Percentiles rank a stretch among this genome's conserved stretches.
Evolutionary conservation across 2,888 invertebrate genomes (phyloP).

Genomic region (Macrophya alboannulata): DNA sequence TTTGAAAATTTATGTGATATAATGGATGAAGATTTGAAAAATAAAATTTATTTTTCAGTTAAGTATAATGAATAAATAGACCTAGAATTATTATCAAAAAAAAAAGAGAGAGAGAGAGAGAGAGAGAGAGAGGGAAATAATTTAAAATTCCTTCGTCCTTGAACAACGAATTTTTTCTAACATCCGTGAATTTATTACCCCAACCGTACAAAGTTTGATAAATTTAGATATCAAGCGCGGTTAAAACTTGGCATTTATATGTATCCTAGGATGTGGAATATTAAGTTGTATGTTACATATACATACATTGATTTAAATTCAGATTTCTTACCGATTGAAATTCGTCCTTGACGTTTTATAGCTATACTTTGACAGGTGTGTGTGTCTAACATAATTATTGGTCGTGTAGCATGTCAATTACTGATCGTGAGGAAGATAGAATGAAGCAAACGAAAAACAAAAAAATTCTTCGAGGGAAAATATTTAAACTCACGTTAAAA

Average conservation of each 20-base stretch:
- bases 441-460: neutral
- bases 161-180: neutral
- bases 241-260: constrained; percentile 9
- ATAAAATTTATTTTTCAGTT: neutral
- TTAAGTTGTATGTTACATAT: neutral
- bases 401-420: neutral
- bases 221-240: constrained; percentile 1
- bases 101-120: no score
- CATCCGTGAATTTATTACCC: neutral
- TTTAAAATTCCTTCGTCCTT: neutral
- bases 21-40: neutral
- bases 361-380: neutral
- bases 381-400: neutral
- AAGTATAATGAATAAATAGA: neutral
- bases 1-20: neutral
- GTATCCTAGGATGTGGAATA: neutral
- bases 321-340: neutral
- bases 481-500: neutral
- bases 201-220: neutral
- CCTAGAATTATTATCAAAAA: neutral
- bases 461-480: neutral
- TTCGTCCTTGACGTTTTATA: neutral
- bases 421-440: neutral
- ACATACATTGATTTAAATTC: neutral
- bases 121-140: neutral